A percentile compares a stretch with the other conserved stretches of the same genome.
These are phyloP conservation scores for Drosophila teissieri DNA, from an alignment of 1,140 invertebrate species.

Conservation along the genomic window DNA sequence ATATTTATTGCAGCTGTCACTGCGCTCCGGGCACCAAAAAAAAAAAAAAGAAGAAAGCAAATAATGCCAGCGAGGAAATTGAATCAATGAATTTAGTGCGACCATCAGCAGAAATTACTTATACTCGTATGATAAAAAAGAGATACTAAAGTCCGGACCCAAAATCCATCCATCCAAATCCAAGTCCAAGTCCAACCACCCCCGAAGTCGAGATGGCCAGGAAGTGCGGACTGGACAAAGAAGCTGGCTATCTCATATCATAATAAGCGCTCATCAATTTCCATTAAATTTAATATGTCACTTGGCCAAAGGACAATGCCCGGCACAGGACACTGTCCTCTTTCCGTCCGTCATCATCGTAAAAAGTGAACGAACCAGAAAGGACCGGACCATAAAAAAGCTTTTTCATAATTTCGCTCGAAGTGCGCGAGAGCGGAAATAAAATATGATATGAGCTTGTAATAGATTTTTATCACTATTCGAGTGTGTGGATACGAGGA, in stretches of 20 bases:
- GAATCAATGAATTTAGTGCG: slow-evolving; percentile 80
- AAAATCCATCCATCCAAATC: slow-evolving; percentile 45
- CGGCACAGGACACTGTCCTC: slow-evolving; percentile 22
- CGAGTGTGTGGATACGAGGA: slow-evolving; percentile 43
- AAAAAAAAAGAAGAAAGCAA: not conserved
- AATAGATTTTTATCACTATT: slow-evolving; percentile 81
- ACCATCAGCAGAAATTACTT: slow-evolving; percentile 79
- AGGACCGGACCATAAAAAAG: slow-evolving; percentile 76
- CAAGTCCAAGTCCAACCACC: slow-evolving; percentile 33
- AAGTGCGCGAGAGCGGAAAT: slow-evolving; percentile 63
- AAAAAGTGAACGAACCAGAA: no score
- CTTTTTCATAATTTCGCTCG: slow-evolving; percentile 78
- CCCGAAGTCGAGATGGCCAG: slow-evolving; percentile 8
- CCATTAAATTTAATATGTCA: slow-evolving; percentile 84
- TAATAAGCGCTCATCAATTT: slow-evolving; percentile 83
- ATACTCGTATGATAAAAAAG: slow-evolving; percentile 74
- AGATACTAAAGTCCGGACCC: slow-evolving; percentile 41
- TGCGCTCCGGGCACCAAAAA: not conserved
- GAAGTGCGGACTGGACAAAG: slow-evolving; percentile 37
- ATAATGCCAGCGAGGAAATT: slow-evolving; percentile 69
- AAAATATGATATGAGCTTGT: slow-evolving; percentile 83
- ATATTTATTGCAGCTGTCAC: slow-evolving; percentile 62
- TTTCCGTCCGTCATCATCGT: slow-evolving; percentile 62
- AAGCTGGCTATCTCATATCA: slow-evolving; percentile 74
- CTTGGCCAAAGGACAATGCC: slow-evolving; percentile 45